Evolutionary conservation across 2,797 vertebrate species (phyloP), one percentile per base, ranked within the genome.

Genomic region (Chelon labrosus): DNA sequence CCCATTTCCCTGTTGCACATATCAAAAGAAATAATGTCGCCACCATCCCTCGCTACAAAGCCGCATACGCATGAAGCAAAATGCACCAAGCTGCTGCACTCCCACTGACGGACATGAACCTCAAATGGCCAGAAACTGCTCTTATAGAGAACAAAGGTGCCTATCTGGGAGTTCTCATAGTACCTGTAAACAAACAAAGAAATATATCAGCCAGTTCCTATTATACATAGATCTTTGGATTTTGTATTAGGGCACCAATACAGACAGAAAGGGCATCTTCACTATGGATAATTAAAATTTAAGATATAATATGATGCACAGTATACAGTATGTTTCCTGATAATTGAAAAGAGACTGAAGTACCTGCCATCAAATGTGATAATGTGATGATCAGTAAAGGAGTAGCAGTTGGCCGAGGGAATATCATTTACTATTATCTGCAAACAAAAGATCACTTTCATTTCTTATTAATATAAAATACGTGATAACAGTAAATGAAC

Each of bases 351-450:
- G 22, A 31, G 5, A 63, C 5, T 57, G 68, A 79, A 72, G 94
- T 96, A 98, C 96, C 96, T 97, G 92, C 96, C 96, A 90, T 97
- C 96, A 91, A 97, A 96, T 2, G 96, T 98, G 90, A 97, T 93
- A 5, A 97, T 88, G 84, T 97, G 97, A 77, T 96, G 96, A 68
- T 98, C 96, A 46, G 95, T 97, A 90, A 97, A 96, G 62, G 94
- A 93, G 84, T 96, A 97, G 89, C 96, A 97, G 79, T 95, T 96
- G 3, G 95, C 95, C 65, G 93, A 90, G 8, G 95, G 94, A 7
- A 96, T 84, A 47, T 97, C 95, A 61, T 74, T 93, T 51, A 97
- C 95, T 4, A 54, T 93, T 77, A 98, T 92, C 97, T 98, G 91
- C 31, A 91, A 91, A 92, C 60, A 0, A 91, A 2, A 62, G 0